A percentile compares a stretch with the other conserved stretches of the same genome.
phyloP scores from a whole-genome alignment of 1,140 invertebrate genomes.

The Whitmania pigra region DNA sequence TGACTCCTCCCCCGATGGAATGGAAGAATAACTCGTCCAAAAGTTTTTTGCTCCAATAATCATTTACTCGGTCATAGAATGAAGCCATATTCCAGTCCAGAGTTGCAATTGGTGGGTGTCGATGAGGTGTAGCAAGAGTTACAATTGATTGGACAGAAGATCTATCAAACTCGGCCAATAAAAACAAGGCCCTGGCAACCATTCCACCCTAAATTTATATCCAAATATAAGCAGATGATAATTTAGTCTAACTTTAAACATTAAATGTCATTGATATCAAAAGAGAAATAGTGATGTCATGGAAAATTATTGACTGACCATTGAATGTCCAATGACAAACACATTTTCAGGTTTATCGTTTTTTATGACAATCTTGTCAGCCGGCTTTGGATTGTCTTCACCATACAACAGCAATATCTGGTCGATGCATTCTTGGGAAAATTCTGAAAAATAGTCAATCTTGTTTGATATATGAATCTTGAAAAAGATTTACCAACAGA shows the following conservation, averaged over 20 bases:
- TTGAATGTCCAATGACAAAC: conserved; percentile 75
- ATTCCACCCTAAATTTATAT: conserved; percentile 58
- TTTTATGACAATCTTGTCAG: no score
- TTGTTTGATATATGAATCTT: neutral
- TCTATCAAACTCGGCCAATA: conserved; percentile 48
- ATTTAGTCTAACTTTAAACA: neutral
- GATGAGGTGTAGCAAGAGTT: conserved; percentile 65
- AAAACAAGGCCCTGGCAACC: conserved; percentile 62
- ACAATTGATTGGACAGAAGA: conserved; percentile 58
- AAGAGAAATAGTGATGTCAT: no score
- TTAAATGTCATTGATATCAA: neutral
- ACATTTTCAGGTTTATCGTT: conserved; percentile 50
- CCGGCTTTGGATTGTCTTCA: conserved; percentile 30
- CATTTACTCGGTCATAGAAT: conserved; percentile 48
- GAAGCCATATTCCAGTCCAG: conserved; percentile 52
- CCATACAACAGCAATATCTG: conserved; percentile 61
- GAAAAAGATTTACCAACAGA: no score
- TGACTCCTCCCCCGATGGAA: neutral
- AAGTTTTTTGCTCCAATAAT: conserved; percentile 30
- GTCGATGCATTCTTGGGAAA: conserved; percentile 58
- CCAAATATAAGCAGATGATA: neutral
- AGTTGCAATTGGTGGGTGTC: conserved; percentile 48
- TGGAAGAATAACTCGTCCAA: neutral
- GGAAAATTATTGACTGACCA: conserved; percentile 53
- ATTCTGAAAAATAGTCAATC: conserved; percentile 43